Evolutionary conservation across 1,140 invertebrate species (phyloP), one percentile per base, ranked within the genome.

Genomic region (Lordiphosa stackelbergi): DNA sequence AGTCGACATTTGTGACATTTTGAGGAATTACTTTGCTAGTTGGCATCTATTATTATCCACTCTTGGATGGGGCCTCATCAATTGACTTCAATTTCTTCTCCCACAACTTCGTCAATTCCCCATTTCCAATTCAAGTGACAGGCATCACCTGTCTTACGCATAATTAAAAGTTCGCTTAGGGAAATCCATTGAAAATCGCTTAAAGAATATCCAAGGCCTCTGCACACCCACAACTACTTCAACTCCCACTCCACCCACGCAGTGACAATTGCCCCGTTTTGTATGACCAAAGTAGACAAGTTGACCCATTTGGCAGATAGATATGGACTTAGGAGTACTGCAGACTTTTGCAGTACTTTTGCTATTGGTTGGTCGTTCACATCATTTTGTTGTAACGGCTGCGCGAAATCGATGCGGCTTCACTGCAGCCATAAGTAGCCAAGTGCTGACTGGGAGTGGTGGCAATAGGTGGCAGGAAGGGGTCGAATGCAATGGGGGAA

Each of bases 251-350:
- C 5, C 22, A 24, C 4, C 22, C 22, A 5, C 28, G 60, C 72
- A 52, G 60, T 78, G 73, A 79, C 73, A 78, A 78, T 78, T 78
- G 73, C 48, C 74, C 64, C 55, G 63, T 75, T 77, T 52, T 63
- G 53, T 57, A 49, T 65, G 64, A 46, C 57, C 40, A 73, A 59
- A 69, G 55, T 56, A 74, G 74, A 79, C 73, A 69, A 79, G 73
- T 78, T 78, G 73, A 79, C 73, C 73, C 70, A 78, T 79, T 78
- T 35, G 34, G 37, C 53, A 52, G 22, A 60, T 54, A 49, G 45
- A 65, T 19, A 16, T 24, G 9, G 24, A 22, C 8, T 12, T 12
- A 13, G 6, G 12, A 11, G 24, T 45, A 6, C n/a, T 45, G 19
- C 42, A 24, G 42, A 12, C n/a, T 28, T 46, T 34, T 34, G 8